Percentiles rank a stretch among this genome's conserved stretches.
These are phyloP conservation scores for Metallyticus violacea DNA, from an alignment of 2,888 invertebrate genomes.

Conservation along the genomic window DNA sequence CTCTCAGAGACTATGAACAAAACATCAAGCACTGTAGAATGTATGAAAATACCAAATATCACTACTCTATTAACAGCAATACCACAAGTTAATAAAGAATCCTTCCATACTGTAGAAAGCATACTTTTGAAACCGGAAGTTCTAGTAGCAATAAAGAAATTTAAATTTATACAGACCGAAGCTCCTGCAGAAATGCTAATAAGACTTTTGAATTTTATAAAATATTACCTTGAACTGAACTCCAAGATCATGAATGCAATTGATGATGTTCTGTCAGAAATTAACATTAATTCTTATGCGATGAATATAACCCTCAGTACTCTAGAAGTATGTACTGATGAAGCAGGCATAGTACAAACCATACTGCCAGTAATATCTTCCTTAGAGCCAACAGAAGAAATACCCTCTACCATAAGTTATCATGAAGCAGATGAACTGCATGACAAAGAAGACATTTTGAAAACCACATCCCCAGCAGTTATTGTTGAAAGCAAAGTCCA, in stretches of 20 bases:
- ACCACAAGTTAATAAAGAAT: not conserved
- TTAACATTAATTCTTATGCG: not conserved
- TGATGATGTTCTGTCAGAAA: not conserved
- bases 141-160: not conserved
- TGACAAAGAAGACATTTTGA: too few species aligned
- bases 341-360: not conserved
- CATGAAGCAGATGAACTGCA: too few species aligned
- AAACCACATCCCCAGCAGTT: not conserved
- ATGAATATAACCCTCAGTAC: not conserved
- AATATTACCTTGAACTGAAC: not conserved
- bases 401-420: too few species aligned
- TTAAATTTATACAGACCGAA: not conserved
- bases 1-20: not conserved
- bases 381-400: not conserved
- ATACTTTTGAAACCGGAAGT: not conserved
- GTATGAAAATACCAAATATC: not conserved
- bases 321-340: not conserved
- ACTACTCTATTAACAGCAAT: not conserved
- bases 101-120: not conserved
- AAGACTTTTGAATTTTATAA: not conserved
- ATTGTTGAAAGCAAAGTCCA: not conserved
- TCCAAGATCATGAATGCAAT: not conserved
- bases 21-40: not conserved
- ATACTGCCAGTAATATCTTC: not conserved
- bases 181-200: not conserved